Evolutionary conservation across 2,797 vertebrate genomes (phyloP), one percentile per base, ranked within the genome.

Genomic region (Malurus leucopterus): DNA sequence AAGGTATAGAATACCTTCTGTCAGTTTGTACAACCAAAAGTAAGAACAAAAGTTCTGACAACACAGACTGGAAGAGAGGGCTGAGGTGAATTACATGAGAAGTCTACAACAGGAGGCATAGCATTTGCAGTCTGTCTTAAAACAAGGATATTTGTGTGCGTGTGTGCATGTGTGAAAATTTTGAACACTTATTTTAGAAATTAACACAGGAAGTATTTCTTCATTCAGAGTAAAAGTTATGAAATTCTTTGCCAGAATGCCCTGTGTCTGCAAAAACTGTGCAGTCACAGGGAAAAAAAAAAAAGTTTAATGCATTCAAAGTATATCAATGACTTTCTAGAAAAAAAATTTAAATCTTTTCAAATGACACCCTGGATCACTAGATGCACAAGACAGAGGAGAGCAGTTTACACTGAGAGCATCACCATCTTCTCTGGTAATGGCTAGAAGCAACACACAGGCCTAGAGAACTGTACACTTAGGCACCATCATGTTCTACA

Each of bases 261-360:
- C 20, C 68, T 46, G 20, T 38, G 72, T 29, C 36, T 64, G 24
- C 32, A 84, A 59, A 87, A 79, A 46, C 11, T 40, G 29, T 50
- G n/a, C 43, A 34, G 1, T 1, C 12, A 26, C 8, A 6, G 17
- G 36, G n/a, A n/a, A 30, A 19, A 11, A 3, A 34, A 47, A 14
- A 23, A 23, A 19, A 3, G 21, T 19, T 80, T 68, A 3, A 63
- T 9, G 16, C 55, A 43, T 15, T 68, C 41, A 64, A 82, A 32
- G 36, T 18, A 41, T 14, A 82, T 36, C 29, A 64, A 20, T 44
- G 8, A 26, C 50, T 64, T 55, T 53, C 54, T 34, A 71, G 44
- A 46, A 84, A 77, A 61, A 36, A 5, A 2, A 14, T 67, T 71
- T 24, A 47, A 21, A 30, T 75, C 15, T 75, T 80, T 67, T 14